phyloP scores from a whole-genome alignment of 2,888 invertebrate species.

The Catocala nupta region DNA sequence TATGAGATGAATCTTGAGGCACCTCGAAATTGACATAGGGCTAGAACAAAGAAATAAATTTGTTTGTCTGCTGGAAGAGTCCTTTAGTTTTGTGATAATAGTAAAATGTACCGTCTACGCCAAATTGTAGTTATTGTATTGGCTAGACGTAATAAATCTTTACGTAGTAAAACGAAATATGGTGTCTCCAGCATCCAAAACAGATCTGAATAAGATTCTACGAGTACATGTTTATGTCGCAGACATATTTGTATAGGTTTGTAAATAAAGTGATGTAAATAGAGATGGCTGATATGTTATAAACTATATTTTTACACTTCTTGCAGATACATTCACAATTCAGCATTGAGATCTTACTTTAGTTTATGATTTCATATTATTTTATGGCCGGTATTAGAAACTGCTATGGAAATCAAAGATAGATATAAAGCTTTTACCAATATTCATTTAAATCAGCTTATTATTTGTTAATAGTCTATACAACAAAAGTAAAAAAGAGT shows the following conservation, averaged over 20 bases:
- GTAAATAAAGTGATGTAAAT: not conserved
- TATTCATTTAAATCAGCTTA: too few relatives aligned
- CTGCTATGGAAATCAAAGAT: too few relatives aligned
- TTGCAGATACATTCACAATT: too few relatives aligned
- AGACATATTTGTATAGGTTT: slow-evolving; percentile 1
- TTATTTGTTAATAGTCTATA: too few relatives aligned
- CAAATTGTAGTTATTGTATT: slow-evolving; percentile 4
- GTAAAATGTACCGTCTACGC: not conserved
- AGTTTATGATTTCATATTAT: too few relatives aligned
- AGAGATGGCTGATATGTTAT: too few relatives aligned
- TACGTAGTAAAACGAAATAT: slow-evolving; percentile 5
- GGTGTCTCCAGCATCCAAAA: not conserved
- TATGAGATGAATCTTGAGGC: slow-evolving; percentile 73
- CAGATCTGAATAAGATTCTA: not conserved
- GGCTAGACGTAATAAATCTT: slow-evolving; percentile 11
- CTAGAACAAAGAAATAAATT: slow-evolving; percentile 19
- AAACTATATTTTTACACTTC: too few relatives aligned
- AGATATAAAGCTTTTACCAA: too few relatives aligned
- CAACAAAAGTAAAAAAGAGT: too few relatives aligned
- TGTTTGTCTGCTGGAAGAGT: slow-evolving; percentile 25
- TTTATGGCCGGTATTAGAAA: too few relatives aligned
- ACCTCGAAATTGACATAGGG: slow-evolving; percentile 31
- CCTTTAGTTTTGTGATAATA: not conserved
- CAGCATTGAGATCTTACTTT: too few relatives aligned
- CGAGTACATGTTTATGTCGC: not conserved